These are phyloP conservation scores for Pelagia noctiluca DNA, from an alignment of 30 jellyfish, hydroid and myxozoan genomes.

Conservation along the genomic window DNA sequence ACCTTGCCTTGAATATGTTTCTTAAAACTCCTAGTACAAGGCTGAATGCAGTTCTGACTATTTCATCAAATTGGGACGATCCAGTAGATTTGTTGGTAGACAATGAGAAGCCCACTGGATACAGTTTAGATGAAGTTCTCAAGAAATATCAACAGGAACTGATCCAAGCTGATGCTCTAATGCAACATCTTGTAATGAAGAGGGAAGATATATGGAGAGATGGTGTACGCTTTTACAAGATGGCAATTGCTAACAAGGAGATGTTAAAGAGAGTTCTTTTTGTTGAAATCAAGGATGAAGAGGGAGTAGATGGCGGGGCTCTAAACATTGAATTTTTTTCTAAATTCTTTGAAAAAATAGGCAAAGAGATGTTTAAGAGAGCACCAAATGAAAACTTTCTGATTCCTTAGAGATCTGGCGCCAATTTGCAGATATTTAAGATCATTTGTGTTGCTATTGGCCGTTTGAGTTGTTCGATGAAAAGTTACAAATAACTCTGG, in stretches of 20 bases:
- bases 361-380: neutral
- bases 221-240: neutral
- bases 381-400: neutral
- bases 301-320: neutral
- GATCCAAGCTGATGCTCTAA: neutral
- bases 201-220: neutral
- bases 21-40: neutral
- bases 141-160: neutral
- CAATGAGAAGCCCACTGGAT: neutral
- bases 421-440: constrained; percentile 26
- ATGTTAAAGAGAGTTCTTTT: neutral
- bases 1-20: neutral
- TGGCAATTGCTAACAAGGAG: neutral
- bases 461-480: constrained; percentile 4
- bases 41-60: neutral
- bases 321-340: neutral
- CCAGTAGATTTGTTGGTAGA: neutral
- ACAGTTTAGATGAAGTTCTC: neutral
- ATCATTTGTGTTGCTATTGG: constrained; percentile 41
- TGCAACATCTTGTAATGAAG: neutral
- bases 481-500: neutral
- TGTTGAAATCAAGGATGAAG: neutral
- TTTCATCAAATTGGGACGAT: neutral
- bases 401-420: constrained; percentile 48
- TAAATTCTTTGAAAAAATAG: neutral